Percentiles rank a stretch among this genome's conserved stretches.
Evolutionary conservation across 1,140 invertebrate species (phyloP).

Genomic region (Oscheius sp.): DNA sequence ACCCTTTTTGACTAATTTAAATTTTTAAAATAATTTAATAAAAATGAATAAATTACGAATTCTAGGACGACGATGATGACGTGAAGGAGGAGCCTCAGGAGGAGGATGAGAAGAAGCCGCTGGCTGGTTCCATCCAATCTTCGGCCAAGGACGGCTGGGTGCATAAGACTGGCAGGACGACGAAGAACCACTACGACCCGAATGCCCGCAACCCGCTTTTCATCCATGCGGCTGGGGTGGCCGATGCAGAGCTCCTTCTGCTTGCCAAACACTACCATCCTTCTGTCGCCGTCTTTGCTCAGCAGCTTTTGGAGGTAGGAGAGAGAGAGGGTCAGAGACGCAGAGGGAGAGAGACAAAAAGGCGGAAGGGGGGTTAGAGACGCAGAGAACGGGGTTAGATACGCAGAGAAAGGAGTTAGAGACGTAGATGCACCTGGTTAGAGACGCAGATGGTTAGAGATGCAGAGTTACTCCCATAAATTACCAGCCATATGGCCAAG

Average conservation of each 20-base stretch:
- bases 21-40: too few species aligned
- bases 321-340: too few species aligned
- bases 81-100: constrained; percentile 28
- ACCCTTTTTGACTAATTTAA: too few species aligned
- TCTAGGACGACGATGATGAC: constrained; percentile 44
- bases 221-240: constrained; percentile 71
- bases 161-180: constrained; percentile 5
- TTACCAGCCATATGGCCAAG: too few species aligned
- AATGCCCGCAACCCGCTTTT: constrained; percentile 77
- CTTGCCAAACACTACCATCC: constrained; percentile 82
- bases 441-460: too few species aligned
- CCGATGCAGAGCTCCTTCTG: constrained; percentile 72
- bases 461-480: too few species aligned
- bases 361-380: too few species aligned
- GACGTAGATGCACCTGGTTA: too few species aligned
- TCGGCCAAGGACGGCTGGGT: constrained; percentile 26
- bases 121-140: background rate
- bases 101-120: constrained; percentile 18
- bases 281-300: constrained; percentile 80
- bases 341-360: too few species aligned
- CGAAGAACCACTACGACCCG: constrained; percentile 68
- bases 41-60: constrained; percentile 51
- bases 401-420: too few species aligned
- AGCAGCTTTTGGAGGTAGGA: constrained; percentile 72
- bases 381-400: too few species aligned